Base-by-base conservation (phyloP, 2,888 invertebrate genomes). In the Charanyca ferruginea region DNA sequence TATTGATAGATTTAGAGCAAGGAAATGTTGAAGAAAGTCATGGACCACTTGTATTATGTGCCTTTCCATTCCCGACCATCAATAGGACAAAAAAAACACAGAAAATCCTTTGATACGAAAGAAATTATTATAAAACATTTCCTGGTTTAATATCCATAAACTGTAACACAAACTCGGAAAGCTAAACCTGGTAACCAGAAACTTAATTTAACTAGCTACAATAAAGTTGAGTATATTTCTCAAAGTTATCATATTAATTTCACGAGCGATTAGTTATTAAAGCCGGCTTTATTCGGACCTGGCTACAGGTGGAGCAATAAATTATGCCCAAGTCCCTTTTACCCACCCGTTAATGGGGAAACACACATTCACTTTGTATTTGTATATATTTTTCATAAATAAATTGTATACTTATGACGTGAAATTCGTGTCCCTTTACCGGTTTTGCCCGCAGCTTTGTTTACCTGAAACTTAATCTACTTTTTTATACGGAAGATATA, bases 231-330 rank as follows among this genome's bases (percentile, higher is more conserved):
- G 65, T 72, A 73, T 73, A 81, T 78, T 81, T 75, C 76, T 78
- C 76, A 83, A 87, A 88, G 83, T 89, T 88, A 85, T 85, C 87
- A 76, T 85, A 88, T 88, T 84, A 89, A 89, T 89, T 88, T 87
- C 71, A 79, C 74, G 66, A 83, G 78, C 84, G 85, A 87, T 89
- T 88, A 88, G 86, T 85, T 85, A 80, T 79, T 80, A 83, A 82
- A 87, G 82, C 87, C 74, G 67, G 77, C 73, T 81, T 85, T 83
- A 79, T 77, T 83, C 73, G 79, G 73, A 73, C 72, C 77, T 63
- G 74, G 79, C 67, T 86, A 81, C 86, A 89, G 88, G 88, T 89
- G 87, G 73, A 57, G 68, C 80, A 38, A 87, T 89, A 87, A 88
- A 88, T 89, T 85, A 80, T 71, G 63, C 64, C 38, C 65, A 67